Evolutionary conservation across 2,888 invertebrate species (phyloP), one percentile per base, ranked within the genome.

Genomic region (Cylindroiulus punctatus): DNA sequence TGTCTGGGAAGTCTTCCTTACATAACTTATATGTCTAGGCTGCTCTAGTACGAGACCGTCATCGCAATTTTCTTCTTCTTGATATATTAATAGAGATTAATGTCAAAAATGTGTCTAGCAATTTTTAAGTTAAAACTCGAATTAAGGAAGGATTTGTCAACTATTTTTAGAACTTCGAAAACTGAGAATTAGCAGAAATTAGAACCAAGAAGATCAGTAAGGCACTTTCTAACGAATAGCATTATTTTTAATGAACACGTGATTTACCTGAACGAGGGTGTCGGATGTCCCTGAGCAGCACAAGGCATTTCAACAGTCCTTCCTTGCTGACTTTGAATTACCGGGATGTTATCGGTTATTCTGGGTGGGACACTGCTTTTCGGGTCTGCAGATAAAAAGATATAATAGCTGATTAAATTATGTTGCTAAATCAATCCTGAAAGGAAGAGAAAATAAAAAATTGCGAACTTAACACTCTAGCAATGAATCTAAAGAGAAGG

Each of bases 231-330:
- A 36, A 36, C 36, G 36, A 36, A 36, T n/a, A n/a, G n/a, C 36
- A 7, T 36, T 2, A 36, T 4, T 36, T 2, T 4, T 4, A 36
- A 36, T 36, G 36, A 36, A 36, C 2, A 36, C 36, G 7, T 36
- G 14, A 83, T 32, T 88, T 88, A 90, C 88, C 88, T 87, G 87
- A 89, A 89, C 19, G 87, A 85, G 0, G 92, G 92, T 14, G 91
- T 91, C 32, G 92, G 92, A 87, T 91, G 91, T 47, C 92, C 92
- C 89, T 92, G 92, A 26, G 92, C 92, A 87, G 92, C 91, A 89
- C 92, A 92, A 84, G 92, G 92, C 87, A 92, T 89, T 3, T 92
- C 92, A 86, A 91, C 92, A 30, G 84, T 86, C 22, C n/a, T 44
- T 17, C 87, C 87, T 85, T 87, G 86, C 76, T 85, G 87, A 82